These are phyloP conservation scores for Lepilemur ruficaudatus DNA, from an alignment of 2,797 vertebrate genomes.

Conservation along the genomic window DNA sequence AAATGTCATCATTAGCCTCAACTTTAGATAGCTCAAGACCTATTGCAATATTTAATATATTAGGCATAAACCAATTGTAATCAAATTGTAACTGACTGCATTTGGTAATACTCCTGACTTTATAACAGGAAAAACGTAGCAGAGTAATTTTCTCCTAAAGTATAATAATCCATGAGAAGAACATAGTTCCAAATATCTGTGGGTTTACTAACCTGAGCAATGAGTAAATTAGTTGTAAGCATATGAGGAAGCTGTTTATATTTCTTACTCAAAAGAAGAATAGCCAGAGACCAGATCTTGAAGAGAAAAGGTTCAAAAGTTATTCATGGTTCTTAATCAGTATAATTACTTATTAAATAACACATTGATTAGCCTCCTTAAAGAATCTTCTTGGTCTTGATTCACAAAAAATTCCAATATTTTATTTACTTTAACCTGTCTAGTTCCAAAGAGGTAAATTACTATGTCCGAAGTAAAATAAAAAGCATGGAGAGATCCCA, in stretches of 20 bases:
- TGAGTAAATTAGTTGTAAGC: conserved; percentile 93
- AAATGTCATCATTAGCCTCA: conserved; percentile 33
- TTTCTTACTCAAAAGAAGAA: conserved; percentile 95
- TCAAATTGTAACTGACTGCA: conserved; percentile 30
- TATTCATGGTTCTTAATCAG: conserved; percentile 43
- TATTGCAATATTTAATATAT: conserved; percentile 26
- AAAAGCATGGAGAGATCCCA: conserved; percentile 5
- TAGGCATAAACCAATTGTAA: background rate
- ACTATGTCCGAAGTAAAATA: conserved; percentile 31
- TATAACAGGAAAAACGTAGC: conserved; percentile 11
- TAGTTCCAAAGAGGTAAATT: conserved; percentile 38
- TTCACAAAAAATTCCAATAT: conserved; percentile 33
- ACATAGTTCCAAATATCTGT: background rate
- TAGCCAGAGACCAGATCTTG: conserved; percentile 93
- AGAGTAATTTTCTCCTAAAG: background rate
- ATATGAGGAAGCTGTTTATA: conserved; percentile 93
- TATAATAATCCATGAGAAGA: conserved; percentile 6
- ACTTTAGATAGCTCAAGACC: conserved; percentile 25
- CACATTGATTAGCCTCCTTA: conserved; percentile 14
- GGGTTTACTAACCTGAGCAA: conserved; percentile 92
- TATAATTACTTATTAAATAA: conserved; percentile 43
- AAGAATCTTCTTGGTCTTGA: conserved; percentile 24
- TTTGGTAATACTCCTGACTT: conserved; percentile 40
- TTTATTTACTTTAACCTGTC: conserved; percentile 31
- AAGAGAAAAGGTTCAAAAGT: conserved; percentile 62